These are phyloP conservation scores for Himalopsyche tibetana DNA, from an alignment of 2,888 invertebrate genomes.

Conservation along the genomic window DNA sequence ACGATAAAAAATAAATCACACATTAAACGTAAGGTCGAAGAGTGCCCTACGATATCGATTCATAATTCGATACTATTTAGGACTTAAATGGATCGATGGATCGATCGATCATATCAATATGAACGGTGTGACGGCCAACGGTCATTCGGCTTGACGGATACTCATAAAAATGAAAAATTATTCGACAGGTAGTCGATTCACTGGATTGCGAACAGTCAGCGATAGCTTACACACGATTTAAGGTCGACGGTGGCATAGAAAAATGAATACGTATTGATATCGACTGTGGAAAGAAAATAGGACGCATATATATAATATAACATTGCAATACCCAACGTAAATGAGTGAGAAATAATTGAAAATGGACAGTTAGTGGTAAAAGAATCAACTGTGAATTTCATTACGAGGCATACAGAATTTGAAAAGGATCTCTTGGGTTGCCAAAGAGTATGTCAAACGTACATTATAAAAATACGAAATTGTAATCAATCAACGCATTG, in stretches of 20 bases:
- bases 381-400: no score
- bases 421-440: no score
- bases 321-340: no score
- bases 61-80: conserved; percentile 8
- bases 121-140: background rate
- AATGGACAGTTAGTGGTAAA: no score
- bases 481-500: no score
- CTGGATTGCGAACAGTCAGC: background rate
- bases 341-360: no score
- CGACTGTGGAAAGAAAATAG: no score
- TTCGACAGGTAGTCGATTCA: conserved; percentile 8
- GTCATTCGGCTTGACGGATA: background rate
- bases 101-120: background rate
- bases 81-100: conserved; percentile 5
- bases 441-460: no score
- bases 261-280: no score
- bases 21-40: background rate
- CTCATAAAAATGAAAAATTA: conserved; percentile 14
- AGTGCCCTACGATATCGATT: conserved; percentile 13
- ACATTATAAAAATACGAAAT: no score
- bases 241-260: background rate
- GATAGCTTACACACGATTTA: background rate
- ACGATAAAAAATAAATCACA: background rate
- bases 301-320: no score
- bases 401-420: no score